phyloP scores from a whole-genome alignment of 2,113 vertebrate genomes.

The Chitala chitala region DNA sequence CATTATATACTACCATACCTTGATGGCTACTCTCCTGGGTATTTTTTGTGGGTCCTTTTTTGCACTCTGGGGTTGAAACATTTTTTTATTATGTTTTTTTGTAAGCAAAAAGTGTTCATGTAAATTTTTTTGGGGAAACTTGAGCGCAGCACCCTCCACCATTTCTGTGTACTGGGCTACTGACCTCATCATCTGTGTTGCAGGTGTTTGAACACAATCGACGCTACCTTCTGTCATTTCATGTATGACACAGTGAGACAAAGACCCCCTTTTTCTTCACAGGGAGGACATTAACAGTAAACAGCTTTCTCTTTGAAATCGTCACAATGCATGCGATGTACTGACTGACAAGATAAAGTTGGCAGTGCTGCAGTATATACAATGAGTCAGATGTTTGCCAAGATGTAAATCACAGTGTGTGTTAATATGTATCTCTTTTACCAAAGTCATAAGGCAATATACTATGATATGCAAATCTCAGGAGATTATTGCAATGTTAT shows the following conservation, averaged over 20 bases:
- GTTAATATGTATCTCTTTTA: not conserved
- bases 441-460: too few relatives aligned
- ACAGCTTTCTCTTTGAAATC: conserved; percentile 12
- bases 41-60: too few relatives aligned
- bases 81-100: not conserved
- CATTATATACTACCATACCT: too few relatives aligned
- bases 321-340: not conserved
- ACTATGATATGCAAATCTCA: not conserved
- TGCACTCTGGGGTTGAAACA: too few relatives aligned
- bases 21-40: too few relatives aligned
- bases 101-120: not conserved
- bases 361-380: not conserved
- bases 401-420: not conserved
- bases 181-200: conserved; percentile 4
- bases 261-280: not conserved
- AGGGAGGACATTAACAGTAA: conserved; percentile 5
- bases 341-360: conserved; percentile 11
- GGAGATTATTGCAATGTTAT: not conserved
- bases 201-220: conserved; percentile 1
- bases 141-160: not conserved
- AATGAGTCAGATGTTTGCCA: not conserved
- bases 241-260: not conserved
- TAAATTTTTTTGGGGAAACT: not conserved
- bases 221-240: not conserved
- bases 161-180: not conserved